These are phyloP conservation scores for Phrynocephalus versicolor DNA, from an alignment of 2,113 vertebrate genomes.

Conservation along the genomic window DNA sequence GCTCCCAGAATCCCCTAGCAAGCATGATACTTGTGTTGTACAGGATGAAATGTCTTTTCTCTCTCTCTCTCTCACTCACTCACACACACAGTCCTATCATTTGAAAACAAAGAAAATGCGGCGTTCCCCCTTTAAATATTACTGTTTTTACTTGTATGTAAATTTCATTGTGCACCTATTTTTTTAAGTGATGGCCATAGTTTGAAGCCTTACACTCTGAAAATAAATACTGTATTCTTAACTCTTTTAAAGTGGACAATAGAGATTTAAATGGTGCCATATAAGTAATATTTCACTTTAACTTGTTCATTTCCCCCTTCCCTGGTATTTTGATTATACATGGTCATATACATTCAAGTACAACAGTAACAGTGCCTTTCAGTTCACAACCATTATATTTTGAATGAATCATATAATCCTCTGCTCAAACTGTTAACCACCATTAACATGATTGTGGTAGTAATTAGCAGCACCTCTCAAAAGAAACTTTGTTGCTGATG, in stretches of 20 bases:
- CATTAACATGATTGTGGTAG: slow-evolving; percentile 16
- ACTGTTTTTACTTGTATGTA: neutral
- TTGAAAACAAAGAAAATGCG: too few relatives aligned
- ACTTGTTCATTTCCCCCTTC: neutral
- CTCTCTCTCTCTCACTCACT: too few relatives aligned
- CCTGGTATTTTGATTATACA: neutral
- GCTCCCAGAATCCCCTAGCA: neutral
- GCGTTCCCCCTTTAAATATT: neutral
- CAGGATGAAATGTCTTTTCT: neutral
- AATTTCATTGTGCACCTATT: neutral
- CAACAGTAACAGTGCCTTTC: neutral
- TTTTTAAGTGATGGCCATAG: neutral
- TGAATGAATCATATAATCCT: slow-evolving; percentile 3
- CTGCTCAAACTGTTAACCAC: slow-evolving; percentile 38
- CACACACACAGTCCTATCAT: neutral
- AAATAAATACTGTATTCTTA: neutral
- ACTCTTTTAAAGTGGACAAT: too few relatives aligned
- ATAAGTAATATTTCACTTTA: neutral
- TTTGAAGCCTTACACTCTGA: neutral
- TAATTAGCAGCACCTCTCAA: slow-evolving; percentile 11
- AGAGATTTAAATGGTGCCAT: neutral
- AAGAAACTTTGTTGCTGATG: neutral
- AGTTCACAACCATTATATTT: neutral
- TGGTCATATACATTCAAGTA: neutral
- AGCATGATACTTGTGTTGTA: too few relatives aligned